phyloP scores from a whole-genome alignment of 1,140 invertebrate genomes.

The Pogonognathellus flavescens region DNA sequence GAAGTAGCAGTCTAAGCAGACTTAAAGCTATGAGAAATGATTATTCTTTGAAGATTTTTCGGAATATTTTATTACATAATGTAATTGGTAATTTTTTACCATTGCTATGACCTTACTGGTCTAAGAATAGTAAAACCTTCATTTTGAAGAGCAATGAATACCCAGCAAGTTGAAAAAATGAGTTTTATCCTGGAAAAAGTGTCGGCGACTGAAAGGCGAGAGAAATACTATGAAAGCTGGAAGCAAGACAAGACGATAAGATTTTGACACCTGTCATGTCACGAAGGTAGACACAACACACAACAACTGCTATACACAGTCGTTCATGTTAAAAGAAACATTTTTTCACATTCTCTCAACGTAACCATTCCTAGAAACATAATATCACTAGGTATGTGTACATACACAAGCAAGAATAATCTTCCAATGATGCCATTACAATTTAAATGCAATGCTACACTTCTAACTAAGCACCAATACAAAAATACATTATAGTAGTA shows the following conservation, averaged over 20 bases:
- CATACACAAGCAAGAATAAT: neutral
- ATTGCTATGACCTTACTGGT: neutral
- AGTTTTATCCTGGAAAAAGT: constrained; percentile 35
- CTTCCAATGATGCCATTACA: neutral
- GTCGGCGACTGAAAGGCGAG: constrained; percentile 19
- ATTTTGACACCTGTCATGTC: constrained; percentile 40
- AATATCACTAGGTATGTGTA: neutral
- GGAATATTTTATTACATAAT: too few species aligned
- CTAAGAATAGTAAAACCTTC: neutral
- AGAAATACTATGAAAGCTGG: neutral
- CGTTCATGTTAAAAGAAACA: too few species aligned
- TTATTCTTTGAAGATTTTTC: too few species aligned
- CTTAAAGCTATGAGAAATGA: too few species aligned
- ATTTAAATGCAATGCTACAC: neutral
- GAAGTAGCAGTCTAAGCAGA: too few species aligned
- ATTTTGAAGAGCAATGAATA: neutral
- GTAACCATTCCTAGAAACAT: neutral
- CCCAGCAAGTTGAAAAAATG: neutral
- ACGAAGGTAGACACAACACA: constrained; percentile 9
- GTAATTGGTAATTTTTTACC: too few species aligned
- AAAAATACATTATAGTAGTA: neutral
- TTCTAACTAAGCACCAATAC: neutral
- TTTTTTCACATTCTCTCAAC: neutral
- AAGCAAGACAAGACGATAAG: constrained; percentile 2
- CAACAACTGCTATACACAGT: neutral